These are phyloP conservation scores for Enoplosus armatus DNA, from an alignment of 2,797 vertebrate genomes.

Conservation along the genomic window DNA sequence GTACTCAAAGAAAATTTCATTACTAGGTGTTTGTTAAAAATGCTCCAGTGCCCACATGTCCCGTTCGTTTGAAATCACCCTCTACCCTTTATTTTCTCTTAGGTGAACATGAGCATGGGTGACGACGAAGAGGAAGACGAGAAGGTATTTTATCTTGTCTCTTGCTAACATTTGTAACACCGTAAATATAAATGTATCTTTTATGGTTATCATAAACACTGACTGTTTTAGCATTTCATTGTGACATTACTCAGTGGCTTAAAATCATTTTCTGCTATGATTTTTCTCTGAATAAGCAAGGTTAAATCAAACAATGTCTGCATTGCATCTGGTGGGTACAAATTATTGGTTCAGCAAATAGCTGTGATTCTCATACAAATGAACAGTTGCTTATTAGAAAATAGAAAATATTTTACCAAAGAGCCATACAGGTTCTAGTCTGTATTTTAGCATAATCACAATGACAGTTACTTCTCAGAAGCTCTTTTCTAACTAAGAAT, in stretches of 20 bases:
- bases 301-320: conserved; percentile 22
- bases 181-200: conserved; percentile 24
- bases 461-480: conserved; percentile 47
- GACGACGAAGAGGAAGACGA: conserved; percentile 97
- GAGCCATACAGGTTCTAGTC: conserved; percentile 27
- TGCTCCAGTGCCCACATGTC: conserved; percentile 84
- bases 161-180: conserved; percentile 53
- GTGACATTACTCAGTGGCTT: conserved; percentile 2
- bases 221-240: conserved; percentile 4
- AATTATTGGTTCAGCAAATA: conserved; percentile 23
- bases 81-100: conserved; percentile 80
- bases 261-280: neutral
- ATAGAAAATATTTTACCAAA: conserved; percentile 21
- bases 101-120: conserved; percentile 91
- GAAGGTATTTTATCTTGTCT: conserved; percentile 89
- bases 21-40: conserved; percentile 89
- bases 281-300: conserved; percentile 31
- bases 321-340: neutral
- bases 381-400: conserved; percentile 5
- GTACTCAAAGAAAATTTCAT: conserved; percentile 88
- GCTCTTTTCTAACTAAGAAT: conserved; percentile 53
- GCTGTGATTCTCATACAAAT: conserved; percentile 23
- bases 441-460: conserved; percentile 41
- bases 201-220: conserved; percentile 11
- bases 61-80: conserved; percentile 79